Percentiles rank a stretch among this genome's conserved stretches.
Conservation (phyloP, 2,888 invertebrate genomes). For the Silvanus unidentatus region DNA sequence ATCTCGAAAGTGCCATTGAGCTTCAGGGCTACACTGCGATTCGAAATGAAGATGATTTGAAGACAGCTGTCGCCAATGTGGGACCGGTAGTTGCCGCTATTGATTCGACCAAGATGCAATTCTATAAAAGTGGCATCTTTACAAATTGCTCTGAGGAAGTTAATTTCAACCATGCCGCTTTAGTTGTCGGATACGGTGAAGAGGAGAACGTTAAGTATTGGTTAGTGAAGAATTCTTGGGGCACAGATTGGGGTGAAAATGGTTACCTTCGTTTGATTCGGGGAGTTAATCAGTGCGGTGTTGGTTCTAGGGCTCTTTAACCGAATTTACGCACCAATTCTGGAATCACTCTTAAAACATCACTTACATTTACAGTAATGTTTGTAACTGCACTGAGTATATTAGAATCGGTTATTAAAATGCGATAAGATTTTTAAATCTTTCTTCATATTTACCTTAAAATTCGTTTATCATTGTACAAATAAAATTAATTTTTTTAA, state of each 20-base stretch:
- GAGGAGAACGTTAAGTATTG: slow-evolving; percentile 10
- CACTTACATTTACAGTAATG: too few species aligned
- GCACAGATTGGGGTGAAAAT: slow-evolving; percentile 7
- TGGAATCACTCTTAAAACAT: too few species aligned
- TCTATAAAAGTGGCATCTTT: slow-evolving; percentile 60
- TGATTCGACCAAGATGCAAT: slow-evolving; percentile 84
- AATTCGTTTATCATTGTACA: too few species aligned
- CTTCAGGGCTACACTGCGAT: too few species aligned
- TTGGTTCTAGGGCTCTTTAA: slow-evolving; percentile 3
- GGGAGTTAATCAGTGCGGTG: slow-evolving; percentile 10
- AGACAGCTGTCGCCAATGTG: slow-evolving; percentile 58
- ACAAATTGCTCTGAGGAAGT: neutral
- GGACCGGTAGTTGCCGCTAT: slow-evolving; percentile 84
- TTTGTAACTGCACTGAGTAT: too few species aligned
- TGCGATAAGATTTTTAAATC: too few species aligned
- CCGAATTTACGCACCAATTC: too few species aligned
- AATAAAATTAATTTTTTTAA: too few species aligned
- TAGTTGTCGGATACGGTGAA: slow-evolving; percentile 4
- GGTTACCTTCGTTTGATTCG: too few species aligned
- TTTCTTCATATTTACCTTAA: too few species aligned
- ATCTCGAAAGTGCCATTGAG: too few species aligned
- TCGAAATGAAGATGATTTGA: slow-evolving; percentile 10
- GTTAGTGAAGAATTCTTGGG: slow-evolving; percentile 4
- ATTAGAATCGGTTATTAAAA: too few species aligned
- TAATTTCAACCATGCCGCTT: neutral